Evolutionary conservation across 2,113 vertebrate species (phyloP).

Genomic region (Prionailurus viverrinus): DNA sequence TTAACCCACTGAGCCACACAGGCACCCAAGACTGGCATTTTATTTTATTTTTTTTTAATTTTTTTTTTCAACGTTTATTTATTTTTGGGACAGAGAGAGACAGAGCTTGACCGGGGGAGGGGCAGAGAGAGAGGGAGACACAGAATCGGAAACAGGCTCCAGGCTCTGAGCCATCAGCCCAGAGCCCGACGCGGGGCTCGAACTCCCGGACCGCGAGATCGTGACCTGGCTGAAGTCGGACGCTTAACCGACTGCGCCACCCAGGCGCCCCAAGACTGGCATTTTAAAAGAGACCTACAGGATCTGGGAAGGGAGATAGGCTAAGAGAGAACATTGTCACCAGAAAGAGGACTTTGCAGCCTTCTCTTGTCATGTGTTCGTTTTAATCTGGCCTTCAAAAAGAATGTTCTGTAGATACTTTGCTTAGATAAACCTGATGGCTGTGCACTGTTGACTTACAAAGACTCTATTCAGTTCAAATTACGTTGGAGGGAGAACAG

Average conservation of each 20-base stretch:
- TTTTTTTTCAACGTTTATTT: too few species aligned
- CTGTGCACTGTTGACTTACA: background rate
- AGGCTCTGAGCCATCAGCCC: too few species aligned
- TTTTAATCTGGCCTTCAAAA: background rate
- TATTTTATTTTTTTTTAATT: background rate
- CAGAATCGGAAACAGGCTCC: too few species aligned
- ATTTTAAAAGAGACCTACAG: background rate
- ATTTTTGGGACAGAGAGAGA: too few species aligned
- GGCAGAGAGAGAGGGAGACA: too few species aligned
- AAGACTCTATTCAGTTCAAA: background rate
- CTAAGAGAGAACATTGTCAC: background rate
- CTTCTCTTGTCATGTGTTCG: background rate
- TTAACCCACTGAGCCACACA: too few species aligned
- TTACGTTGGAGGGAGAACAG: background rate
- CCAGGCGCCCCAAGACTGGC: background rate
- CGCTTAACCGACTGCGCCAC: too few species aligned
- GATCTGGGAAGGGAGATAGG: background rate
- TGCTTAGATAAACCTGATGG: background rate
- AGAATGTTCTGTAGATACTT: background rate
- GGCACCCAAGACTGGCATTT: background rate
- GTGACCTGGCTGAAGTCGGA: too few species aligned
- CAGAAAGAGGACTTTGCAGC: background rate
- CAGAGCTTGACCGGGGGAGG: too few species aligned
- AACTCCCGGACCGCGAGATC: too few species aligned
- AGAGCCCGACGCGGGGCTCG: too few species aligned